Conservation (phyloP, 92 coral and sea anemone genomes). For the Hydrozoanthus gracilis region DNA sequence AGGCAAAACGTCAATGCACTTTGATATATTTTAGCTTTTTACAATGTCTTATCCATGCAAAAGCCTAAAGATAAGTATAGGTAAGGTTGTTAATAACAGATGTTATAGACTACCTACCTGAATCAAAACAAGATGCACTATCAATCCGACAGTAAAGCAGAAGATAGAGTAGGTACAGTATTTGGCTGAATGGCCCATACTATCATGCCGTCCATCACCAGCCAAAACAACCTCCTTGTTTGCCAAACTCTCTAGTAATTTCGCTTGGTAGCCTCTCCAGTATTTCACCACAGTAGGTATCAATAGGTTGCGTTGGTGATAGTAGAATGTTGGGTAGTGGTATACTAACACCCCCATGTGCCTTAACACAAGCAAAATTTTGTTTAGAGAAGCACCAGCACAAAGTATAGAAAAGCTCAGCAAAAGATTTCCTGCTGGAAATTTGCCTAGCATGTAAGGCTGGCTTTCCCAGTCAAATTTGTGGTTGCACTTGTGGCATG, state of each 20-base stretch:
- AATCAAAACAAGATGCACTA: slow-evolving; percentile 53
- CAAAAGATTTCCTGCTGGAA: slow-evolving; percentile 67
- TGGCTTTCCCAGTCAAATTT: slow-evolving; percentile 81
- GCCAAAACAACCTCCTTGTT: slow-evolving; percentile 63
- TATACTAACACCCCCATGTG: slow-evolving; percentile 65
- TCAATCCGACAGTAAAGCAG: slow-evolving; percentile 58
- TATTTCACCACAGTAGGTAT: slow-evolving; percentile 57
- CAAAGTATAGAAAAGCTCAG: slow-evolving; percentile 66
- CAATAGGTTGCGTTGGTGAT: slow-evolving; percentile 68
- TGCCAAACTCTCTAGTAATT: slow-evolving; percentile 37
- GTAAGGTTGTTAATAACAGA: too few species aligned
- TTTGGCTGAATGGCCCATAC: slow-evolving; percentile 73
- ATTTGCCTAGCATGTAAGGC: slow-evolving; percentile 63
- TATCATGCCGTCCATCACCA: slow-evolving; percentile 76
- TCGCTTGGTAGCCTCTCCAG: slow-evolving; percentile 61
- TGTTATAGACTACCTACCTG: slow-evolving; percentile 49
- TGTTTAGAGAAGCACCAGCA: slow-evolving; percentile 72
- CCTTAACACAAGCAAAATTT: slow-evolving; percentile 61
- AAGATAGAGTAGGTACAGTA: slow-evolving; percentile 71
- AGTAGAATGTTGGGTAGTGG: slow-evolving; percentile 56
- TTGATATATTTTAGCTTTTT: too few species aligned
- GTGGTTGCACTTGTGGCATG: too few species aligned
- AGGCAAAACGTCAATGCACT: too few species aligned
- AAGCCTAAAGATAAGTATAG: too few species aligned
- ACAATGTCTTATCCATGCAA: too few species aligned